Percentiles rank a stretch among this genome's conserved stretches.
These are phyloP conservation scores for Acanthurus tractus DNA, from an alignment of 2,797 vertebrate species.

Conservation along the genomic window DNA sequence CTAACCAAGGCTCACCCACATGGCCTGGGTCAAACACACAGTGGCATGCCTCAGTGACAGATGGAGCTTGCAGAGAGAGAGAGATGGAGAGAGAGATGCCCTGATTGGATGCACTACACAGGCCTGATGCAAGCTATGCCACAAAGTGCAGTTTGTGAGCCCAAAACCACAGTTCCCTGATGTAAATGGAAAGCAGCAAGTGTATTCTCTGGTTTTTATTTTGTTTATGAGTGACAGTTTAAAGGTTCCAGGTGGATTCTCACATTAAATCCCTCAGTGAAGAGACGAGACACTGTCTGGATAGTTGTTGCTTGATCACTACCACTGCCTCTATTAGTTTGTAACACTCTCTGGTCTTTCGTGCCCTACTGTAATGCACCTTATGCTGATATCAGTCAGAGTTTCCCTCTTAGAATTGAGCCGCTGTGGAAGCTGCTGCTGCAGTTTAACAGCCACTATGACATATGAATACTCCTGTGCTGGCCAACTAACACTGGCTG, in stretches of 20 bases:
- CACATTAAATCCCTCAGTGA: neutral
- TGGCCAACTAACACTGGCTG: neutral
- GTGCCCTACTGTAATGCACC: neutral
- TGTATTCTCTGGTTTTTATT: slow-evolving; percentile 5
- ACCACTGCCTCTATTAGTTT: neutral
- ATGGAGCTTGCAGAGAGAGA: slow-evolving; percentile 70
- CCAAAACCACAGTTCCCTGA: slow-evolving; percentile 29
- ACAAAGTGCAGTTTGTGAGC: slow-evolving; percentile 39
- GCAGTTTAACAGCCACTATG: slow-evolving; percentile 1
- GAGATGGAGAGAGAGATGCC: slow-evolving; percentile 47
- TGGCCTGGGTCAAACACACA: slow-evolving; percentile 65
- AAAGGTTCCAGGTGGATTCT: slow-evolving; percentile 34
- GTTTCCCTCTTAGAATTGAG: neutral
- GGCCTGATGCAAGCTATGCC: slow-evolving; percentile 51
- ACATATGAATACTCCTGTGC: neutral
- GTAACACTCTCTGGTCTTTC: neutral
- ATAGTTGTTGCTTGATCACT: neutral
- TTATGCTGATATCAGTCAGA: neutral
- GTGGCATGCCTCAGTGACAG: slow-evolving; percentile 70
- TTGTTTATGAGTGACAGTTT: slow-evolving; percentile 25
- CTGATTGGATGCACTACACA: slow-evolving; percentile 67
- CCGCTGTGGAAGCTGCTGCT: neutral
- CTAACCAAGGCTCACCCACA: slow-evolving; percentile 69
- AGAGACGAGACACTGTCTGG: neutral
- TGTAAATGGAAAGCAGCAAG: slow-evolving; percentile 36